Evolutionary conservation across 2,797 vertebrate genomes (phyloP), one percentile per base, ranked within the genome.

Genomic region (Cirrhinus molitorella): DNA sequence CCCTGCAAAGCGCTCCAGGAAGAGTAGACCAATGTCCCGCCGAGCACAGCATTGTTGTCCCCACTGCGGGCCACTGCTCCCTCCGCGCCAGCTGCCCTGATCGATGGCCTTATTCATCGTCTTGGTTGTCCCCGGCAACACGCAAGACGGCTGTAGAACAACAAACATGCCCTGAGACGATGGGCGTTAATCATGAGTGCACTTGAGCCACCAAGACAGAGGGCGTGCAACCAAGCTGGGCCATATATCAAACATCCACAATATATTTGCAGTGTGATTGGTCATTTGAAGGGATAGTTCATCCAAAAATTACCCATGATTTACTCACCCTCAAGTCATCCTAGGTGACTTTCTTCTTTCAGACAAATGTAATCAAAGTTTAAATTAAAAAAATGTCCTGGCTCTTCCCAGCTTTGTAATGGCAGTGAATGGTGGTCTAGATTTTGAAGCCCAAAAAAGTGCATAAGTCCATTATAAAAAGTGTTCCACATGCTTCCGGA

Each of bases 21-120:
- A 95, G 92, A 94, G 85, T 87, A 88, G 90, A 85, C 89, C 90
- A 93, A 93, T 88, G 92, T 94, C 94, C 94, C 88, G 89, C 90
- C 28, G 93, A 92, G 94, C 90, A 88, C 88, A 88, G 90, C 91
- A 95, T 95, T 94, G 94, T 95, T 95, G 91, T 93, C 90, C 89
- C 87, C 90, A 87, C 89, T 85, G 80, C 2, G 14, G 80, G 71
- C 31, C 57, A 87, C 70, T 88, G 14, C 72, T 57, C 43, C 40
- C 86, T 80, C 61, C 83, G 10, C 85, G 83, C 91, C 91, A 93
- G 92, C 91, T 88, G 90, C 89, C 79, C 79, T 67, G 73, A 89
- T 88, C 83, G 81, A 88, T 89, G 86, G 83, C 59, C 75, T 88
- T 79, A 81, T 83, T 85, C 90, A 91, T 86, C 65, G 87, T 91